phyloP scores from a whole-genome alignment of 1,140 invertebrate species.

The Drosophila baimaii region DNA sequence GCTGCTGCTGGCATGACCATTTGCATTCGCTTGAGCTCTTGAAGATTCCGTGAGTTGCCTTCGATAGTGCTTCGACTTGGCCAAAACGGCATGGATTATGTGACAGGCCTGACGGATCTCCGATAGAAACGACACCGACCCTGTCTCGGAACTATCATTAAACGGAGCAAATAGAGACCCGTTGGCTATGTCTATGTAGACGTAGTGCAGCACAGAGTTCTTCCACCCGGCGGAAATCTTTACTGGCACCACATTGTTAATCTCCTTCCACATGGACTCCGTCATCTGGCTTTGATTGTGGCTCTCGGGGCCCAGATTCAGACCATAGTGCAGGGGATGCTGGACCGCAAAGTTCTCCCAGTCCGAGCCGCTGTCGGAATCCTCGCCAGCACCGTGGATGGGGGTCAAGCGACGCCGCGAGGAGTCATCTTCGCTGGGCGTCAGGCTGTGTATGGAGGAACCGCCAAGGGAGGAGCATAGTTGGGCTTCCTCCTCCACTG shows the following conservation, averaged over 20 bases:
- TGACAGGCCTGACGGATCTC: constrained; percentile 89
- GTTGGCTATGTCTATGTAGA: constrained; percentile 77
- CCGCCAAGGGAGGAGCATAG: constrained; percentile 73
- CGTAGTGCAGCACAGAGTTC: constrained; percentile 71
- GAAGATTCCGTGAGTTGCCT: constrained; percentile 86
- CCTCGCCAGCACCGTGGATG: constrained; percentile 44
- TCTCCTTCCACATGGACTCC: constrained; percentile 89
- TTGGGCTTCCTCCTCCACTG: constrained; percentile 69
- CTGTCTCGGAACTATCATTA: constrained; percentile 70
- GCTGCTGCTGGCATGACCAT: constrained; percentile 68
- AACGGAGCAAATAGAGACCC: constrained; percentile 69
- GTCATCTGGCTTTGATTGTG: constrained; percentile 89
- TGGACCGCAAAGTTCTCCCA: constrained; percentile 87
- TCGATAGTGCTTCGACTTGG: constrained; percentile 87
- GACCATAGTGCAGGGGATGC: constrained; percentile 86
- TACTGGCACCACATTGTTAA: constrained; percentile 87
- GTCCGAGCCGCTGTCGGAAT: constrained; percentile 85
- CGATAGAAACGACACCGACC: constrained; percentile 86
- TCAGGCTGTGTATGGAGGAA: constrained; percentile 80
- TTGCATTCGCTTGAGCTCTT: constrained; percentile 61
- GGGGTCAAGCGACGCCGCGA: constrained; percentile 62
- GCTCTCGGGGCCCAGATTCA: constrained; percentile 86
- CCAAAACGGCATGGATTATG: constrained; percentile 88
- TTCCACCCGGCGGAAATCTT: constrained; percentile 84
- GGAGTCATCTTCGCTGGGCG: constrained; percentile 76